Conservation (phyloP, 2,888 invertebrate genomes). For the Carabus problematicus region DNA sequence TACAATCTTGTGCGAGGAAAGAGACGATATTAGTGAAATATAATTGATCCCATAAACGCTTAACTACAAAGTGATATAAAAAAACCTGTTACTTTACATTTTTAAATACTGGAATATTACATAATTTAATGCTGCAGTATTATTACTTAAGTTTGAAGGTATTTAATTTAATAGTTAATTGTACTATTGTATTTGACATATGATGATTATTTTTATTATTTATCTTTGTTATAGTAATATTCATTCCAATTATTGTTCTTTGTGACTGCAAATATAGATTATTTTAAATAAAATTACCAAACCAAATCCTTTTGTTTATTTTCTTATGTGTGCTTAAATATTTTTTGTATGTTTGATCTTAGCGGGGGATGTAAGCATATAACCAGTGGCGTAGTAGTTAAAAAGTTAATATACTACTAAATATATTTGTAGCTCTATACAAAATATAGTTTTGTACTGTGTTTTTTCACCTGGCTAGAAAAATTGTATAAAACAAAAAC, state of each 20-base stretch:
- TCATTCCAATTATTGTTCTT: background rate
- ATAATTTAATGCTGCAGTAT: too few species aligned
- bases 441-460: too few species aligned
- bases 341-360: background rate
- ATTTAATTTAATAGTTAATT: too few species aligned
- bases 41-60: background rate
- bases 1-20: constrained; percentile 66
- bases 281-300: background rate
- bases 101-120: too few species aligned
- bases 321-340: background rate
- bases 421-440: too few species aligned
- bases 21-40: constrained; percentile 54
- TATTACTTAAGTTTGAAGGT: too few species aligned
- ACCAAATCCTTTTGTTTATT: background rate
- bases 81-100: too few species aligned
- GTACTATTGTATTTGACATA: too few species aligned
- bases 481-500: too few species aligned
- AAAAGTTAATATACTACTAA: background rate
- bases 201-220: too few species aligned
- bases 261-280: constrained; percentile 4
- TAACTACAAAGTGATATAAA: too few species aligned
- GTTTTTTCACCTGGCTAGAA: background rate
- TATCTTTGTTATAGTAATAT: background rate
- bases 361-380: background rate
- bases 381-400: constrained; percentile 7